Evolutionary conservation across 1,140 invertebrate genomes (phyloP).

Genomic region (Tribolium madens): DNA sequence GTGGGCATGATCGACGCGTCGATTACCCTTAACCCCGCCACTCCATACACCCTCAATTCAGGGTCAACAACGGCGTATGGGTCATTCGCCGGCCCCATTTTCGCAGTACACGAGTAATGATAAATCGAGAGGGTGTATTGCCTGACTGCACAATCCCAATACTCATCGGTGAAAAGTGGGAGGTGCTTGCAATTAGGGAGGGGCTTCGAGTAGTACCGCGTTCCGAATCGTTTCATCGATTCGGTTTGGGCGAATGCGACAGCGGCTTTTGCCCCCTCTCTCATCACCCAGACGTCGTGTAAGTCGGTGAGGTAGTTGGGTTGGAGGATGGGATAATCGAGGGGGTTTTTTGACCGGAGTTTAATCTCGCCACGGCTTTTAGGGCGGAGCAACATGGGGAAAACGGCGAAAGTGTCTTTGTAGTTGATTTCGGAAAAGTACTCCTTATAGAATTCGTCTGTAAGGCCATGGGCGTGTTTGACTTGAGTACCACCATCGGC

Average conservation of each 20-base stretch:
- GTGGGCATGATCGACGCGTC: slow-evolving; percentile 87
- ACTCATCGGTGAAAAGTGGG: slow-evolving; percentile 81
- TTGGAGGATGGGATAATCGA: slow-evolving; percentile 86
- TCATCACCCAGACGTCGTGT: slow-evolving; percentile 81
- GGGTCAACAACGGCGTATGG: slow-evolving; percentile 87
- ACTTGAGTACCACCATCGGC: slow-evolving; percentile 82
- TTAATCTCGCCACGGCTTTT: slow-evolving; percentile 85
- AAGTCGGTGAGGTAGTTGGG: slow-evolving; percentile 91
- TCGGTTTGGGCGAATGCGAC: slow-evolving; percentile 82
- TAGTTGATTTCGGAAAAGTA: slow-evolving; percentile 78
- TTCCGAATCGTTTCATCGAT: slow-evolving; percentile 80
- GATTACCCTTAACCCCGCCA: slow-evolving; percentile 80
- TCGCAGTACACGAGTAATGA: slow-evolving; percentile 85
- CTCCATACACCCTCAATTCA: slow-evolving; percentile 79
- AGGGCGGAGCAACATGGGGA: slow-evolving; percentile 89
- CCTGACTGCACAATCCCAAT: slow-evolving; percentile 83
- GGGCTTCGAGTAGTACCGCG: slow-evolving; percentile 77
- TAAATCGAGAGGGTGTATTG: slow-evolving; percentile 91
- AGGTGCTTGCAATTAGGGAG: slow-evolving; percentile 85
- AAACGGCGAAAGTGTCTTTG: slow-evolving; percentile 81
- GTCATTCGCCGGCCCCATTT: slow-evolving; percentile 85
- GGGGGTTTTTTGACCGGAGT: slow-evolving; percentile 82
- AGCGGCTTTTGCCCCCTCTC: slow-evolving; percentile 88
- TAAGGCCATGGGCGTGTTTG: slow-evolving; percentile 82
- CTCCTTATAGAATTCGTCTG: slow-evolving; percentile 83